phyloP scores from a whole-genome alignment of 2,797 vertebrate genomes.

The Echiichthys vipera region DNA sequence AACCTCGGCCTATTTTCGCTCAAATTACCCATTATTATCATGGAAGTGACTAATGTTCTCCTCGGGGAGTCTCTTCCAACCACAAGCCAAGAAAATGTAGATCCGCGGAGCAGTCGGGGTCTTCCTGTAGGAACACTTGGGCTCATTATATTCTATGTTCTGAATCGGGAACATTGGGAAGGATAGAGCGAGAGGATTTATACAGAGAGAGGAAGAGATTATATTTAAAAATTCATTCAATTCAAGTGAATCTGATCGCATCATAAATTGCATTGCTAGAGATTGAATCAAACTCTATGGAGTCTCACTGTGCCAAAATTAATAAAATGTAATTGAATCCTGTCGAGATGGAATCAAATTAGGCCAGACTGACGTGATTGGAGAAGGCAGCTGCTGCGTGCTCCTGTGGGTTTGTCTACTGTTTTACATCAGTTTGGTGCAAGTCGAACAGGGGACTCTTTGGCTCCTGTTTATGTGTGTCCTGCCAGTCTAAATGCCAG shows the following conservation, averaged over 20 bases:
- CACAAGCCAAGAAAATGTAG: constrained; percentile 54
- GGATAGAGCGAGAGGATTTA: constrained; percentile 41
- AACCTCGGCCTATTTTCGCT: constrained; percentile 55
- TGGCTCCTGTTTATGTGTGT: constrained; percentile 58
- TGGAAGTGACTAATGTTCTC: constrained; percentile 71
- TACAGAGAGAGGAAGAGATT: constrained; percentile 52
- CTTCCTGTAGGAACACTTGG: constrained; percentile 32
- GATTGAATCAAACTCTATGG: constrained; percentile 73
- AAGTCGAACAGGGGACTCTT: constrained; percentile 59
- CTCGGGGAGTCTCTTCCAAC: constrained; percentile 52
- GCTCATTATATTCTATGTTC: constrained; percentile 47
- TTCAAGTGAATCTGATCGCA: constrained; percentile 76
- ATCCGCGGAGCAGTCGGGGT: constrained; percentile 37
- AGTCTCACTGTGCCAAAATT: constrained; percentile 78
- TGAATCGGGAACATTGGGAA: constrained; percentile 37
- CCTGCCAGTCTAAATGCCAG: constrained; percentile 76
- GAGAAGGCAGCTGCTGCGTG: constrained; percentile 72
- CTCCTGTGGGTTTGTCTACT: constrained; percentile 51
- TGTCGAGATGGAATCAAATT: constrained; percentile 75
- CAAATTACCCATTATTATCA: constrained; percentile 64
- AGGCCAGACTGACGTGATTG: constrained; percentile 73
- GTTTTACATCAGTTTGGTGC: constrained; percentile 52
- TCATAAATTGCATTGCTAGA: constrained; percentile 73
- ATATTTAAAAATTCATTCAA: constrained; percentile 76
- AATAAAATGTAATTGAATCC: constrained; percentile 82